Conservation (phyloP, 2,888 invertebrate genomes). For the Acleris laterana region DNA sequence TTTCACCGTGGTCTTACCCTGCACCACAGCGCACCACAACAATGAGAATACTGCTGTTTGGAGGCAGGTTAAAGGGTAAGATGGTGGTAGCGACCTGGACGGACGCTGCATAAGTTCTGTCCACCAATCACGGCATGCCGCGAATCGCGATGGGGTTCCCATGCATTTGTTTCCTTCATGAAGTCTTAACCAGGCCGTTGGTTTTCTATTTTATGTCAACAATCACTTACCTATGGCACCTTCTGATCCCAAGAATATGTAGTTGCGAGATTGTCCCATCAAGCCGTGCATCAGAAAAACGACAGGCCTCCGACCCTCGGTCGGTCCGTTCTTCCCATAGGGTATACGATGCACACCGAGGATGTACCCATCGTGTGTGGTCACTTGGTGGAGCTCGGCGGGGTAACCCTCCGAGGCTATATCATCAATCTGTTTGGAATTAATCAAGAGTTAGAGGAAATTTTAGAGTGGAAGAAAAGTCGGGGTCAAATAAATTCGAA, state of each 20-base stretch:
- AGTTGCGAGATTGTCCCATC: slow-evolving; percentile 49
- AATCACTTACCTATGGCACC: slow-evolving; percentile 51
- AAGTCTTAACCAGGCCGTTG: too few species aligned
- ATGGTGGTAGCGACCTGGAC: too few species aligned
- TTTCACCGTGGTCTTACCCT: too few species aligned
- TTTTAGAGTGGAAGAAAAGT: neutral
- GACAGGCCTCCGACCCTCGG: slow-evolving; percentile 46
- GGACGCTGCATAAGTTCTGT: too few species aligned
- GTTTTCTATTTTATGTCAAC: neutral
- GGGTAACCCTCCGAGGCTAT: slow-evolving; percentile 48
- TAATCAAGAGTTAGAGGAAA: neutral
- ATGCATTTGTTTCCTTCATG: too few species aligned
- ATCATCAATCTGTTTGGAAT: slow-evolving; percentile 34
- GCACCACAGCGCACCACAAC: too few species aligned
- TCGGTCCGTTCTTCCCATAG: slow-evolving; percentile 41
- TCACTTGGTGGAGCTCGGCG: slow-evolving; percentile 50
- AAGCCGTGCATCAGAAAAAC: slow-evolving; percentile 68
- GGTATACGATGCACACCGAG: slow-evolving; percentile 65
- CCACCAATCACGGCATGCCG: too few species aligned
- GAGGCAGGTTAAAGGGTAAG: too few species aligned
- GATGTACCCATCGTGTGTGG: slow-evolving; percentile 62
- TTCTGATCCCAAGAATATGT: slow-evolving; percentile 51
- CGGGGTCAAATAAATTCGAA: too few species aligned
- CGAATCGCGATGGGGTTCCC: too few species aligned
- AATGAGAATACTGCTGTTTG: too few species aligned